These are phyloP conservation scores for Bombus superbus DNA, from an alignment of 1,140 invertebrate genomes.

Conservation along the genomic window DNA sequence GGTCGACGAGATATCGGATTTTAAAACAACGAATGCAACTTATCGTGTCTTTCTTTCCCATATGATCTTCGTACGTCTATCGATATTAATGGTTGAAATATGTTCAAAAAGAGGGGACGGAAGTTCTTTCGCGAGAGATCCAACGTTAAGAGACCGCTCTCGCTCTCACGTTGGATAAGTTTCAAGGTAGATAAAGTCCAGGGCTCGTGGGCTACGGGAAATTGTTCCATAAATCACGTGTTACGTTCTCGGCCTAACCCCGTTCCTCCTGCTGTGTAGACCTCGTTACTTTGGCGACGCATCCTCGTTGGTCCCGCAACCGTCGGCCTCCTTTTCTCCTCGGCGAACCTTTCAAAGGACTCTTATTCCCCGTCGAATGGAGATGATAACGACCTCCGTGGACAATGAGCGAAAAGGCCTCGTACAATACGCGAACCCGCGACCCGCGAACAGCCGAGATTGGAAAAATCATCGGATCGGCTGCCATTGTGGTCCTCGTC, in stretches of 20 bases:
- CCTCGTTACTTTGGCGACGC: conserved; percentile 53
- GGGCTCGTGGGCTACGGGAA: conserved; percentile 40
- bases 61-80: no score
- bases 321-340: conserved; percentile 6
- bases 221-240: conserved; percentile 66
- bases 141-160: no score
- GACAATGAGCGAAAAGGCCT: conserved; percentile 35
- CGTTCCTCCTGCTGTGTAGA: conserved; percentile 23
- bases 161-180: conserved; percentile 17
- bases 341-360: conserved; percentile 35
- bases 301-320: neutral
- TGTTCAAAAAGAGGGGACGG: no score
- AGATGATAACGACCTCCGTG: conserved; percentile 57
- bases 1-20: no score
- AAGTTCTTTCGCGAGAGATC: no score
- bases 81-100: no score
- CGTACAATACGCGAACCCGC: conserved; percentile 29
- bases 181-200: conserved; percentile 29
- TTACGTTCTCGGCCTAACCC: conserved; percentile 32
- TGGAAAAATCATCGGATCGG: conserved; percentile 28
- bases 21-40: no score
- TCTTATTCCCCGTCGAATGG: conserved; percentile 43
- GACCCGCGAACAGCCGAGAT: conserved; percentile 10
- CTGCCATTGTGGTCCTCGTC: neutral
- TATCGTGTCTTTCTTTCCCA: no score